Evolutionary conservation across 1,140 invertebrate species (phyloP), one percentile per base, ranked within the genome.

Genomic region (Drosophila lacertosa): DNA sequence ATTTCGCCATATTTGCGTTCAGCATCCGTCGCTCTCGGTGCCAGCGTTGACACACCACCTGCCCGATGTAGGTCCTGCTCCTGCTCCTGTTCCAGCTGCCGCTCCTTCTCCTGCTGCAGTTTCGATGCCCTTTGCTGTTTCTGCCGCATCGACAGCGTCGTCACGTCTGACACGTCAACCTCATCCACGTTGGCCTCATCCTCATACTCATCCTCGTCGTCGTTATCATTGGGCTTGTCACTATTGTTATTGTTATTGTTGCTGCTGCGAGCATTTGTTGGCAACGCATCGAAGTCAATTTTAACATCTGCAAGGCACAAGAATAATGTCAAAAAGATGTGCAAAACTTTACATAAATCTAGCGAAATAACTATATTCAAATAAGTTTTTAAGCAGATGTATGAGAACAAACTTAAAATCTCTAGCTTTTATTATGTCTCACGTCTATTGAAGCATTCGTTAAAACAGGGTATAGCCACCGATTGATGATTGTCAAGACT

Each of bases 1-100:
- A 95, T 94, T 72, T 93, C 92, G 0, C 95, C 94, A 73, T 93
- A 93, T 77, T 94, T 94, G 69, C 94, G 82, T 72, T 95, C 94
- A 68, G 94, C 94, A 42, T 93, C 92, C 58, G 53, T 74, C n/a
- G 51, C 42, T 10, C 40, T 15, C 26, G n/a, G n/a, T n/a, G 66
- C 88, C 66, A 42, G 40, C 55, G 45, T 48, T 53, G 64, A 42
- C 2, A 13, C 53, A n/a, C 15, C 26, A 51, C 57, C 39, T 58
- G 57, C 13, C 33, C 16, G 16, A 4, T 29, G 13, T 20, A 37
- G 39, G 1, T 45, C 48, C 22, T 40, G 47, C 65, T 15, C 33
- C 47, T 40, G n/a, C 33, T 53, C 24, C 32, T 20, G 42, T 39
- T 47, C 22, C 40, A 20, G 4, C 11, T 29, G 0, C 32, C 18